Percentiles rank a stretch among this genome's conserved stretches.
These are phyloP conservation scores for Pomatostomus ruficeps DNA, from an alignment of 2,113 vertebrate genomes.

Conservation along the genomic window DNA sequence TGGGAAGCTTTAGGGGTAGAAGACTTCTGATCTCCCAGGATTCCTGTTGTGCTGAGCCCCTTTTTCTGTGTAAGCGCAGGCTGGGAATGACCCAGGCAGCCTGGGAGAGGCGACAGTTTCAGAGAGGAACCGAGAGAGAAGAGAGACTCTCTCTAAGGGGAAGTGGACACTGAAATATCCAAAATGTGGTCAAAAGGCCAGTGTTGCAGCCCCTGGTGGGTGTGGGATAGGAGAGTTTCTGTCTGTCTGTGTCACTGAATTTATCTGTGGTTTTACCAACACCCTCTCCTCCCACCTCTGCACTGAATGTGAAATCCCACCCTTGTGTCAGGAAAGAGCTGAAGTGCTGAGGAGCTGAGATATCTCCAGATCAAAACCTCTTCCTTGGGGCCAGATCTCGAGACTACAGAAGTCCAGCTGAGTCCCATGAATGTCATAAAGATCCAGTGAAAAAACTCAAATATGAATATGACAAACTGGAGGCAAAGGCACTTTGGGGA, in stretches of 20 bases:
- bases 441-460: not conserved
- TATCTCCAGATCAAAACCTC: not conserved
- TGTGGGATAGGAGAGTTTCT: not conserved
- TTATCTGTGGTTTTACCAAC: not conserved
- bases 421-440: not conserved
- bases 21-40: not conserved
- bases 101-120: not conserved
- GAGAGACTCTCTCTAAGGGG: not conserved
- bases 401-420: rapidly evolving
- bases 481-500: not conserved
- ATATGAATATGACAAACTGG: not conserved
- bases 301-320: not conserved
- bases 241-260: not conserved
- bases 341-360: not conserved
- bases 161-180: not conserved
- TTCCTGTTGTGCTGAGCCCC: not conserved
- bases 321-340: not conserved
- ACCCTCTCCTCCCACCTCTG: not conserved
- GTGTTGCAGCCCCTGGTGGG: not conserved
- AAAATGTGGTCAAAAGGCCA: not conserved
- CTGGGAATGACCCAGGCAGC: not conserved
- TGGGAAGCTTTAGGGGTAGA: not conserved
- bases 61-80: not conserved
- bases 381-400: not conserved
- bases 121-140: not conserved